phyloP scores from a whole-genome alignment of 1,140 invertebrate genomes.

The Ganaspis sp. region DNA sequence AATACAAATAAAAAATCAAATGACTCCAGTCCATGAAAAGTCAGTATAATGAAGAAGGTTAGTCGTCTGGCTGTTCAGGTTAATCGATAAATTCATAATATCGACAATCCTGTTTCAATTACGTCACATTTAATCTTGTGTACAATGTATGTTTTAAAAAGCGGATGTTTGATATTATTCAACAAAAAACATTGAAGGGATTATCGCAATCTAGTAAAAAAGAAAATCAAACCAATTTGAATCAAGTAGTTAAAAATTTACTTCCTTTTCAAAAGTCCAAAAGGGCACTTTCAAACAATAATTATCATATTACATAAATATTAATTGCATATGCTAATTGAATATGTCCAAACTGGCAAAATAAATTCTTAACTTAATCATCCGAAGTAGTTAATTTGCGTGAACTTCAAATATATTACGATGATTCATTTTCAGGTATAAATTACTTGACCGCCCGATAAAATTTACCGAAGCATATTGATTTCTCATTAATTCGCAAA shows the following conservation, averaged over 20 bases:
- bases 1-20: neutral
- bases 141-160: neutral
- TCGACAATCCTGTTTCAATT: neutral
- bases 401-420: neutral
- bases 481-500: neutral
- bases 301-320: neutral
- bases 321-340: neutral
- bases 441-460: neutral
- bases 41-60: neutral
- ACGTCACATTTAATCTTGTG: neutral
- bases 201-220: too few relatives aligned
- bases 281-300: too few relatives aligned
- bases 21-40: neutral
- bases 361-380: neutral
- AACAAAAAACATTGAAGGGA: too few relatives aligned
- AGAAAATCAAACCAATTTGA: too few relatives aligned
- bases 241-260: too few relatives aligned
- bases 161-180: too few relatives aligned
- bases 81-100: neutral
- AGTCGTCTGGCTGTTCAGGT: neutral
- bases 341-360: neutral
- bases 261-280: too few relatives aligned
- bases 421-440: constrained; percentile 1
- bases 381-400: neutral
- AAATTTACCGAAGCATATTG: neutral